These are phyloP conservation scores for Pseudorasbora parva DNA, from an alignment of 2,113 vertebrate genomes.

Conservation along the genomic window DNA sequence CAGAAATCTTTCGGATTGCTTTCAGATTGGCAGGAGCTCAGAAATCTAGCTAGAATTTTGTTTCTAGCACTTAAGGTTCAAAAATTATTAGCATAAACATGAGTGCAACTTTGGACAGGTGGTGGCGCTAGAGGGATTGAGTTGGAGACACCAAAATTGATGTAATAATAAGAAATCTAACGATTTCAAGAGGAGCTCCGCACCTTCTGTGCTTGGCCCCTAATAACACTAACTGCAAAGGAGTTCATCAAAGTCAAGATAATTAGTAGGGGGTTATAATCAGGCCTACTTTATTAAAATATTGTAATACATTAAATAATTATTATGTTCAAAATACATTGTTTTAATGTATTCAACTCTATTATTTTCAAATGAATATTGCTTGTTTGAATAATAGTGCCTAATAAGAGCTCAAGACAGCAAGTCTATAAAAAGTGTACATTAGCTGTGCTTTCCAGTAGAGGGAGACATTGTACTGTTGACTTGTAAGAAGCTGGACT, in stretches of 20 bases:
- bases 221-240: too few species aligned
- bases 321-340: neutral
- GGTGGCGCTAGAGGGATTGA: too few species aligned
- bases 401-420: neutral
- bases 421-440: neutral
- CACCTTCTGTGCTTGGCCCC: too few species aligned
- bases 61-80: too few species aligned
- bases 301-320: neutral
- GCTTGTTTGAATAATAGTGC: neutral
- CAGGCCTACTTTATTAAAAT: neutral
- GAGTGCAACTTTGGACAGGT: too few species aligned
- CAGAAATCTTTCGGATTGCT: too few species aligned
- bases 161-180: too few species aligned
- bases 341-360: neutral
- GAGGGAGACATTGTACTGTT: conserved; percentile 43
- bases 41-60: too few species aligned
- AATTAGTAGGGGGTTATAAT: neutral
- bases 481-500: neutral
- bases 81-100: too few species aligned
- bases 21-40: too few species aligned
- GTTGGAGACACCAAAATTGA: too few species aligned
- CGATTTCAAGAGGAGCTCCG: too few species aligned
- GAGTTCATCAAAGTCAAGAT: neutral
- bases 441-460: conserved; percentile 9
- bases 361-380: neutral